Percentiles rank a stretch among this genome's conserved stretches.
phyloP scores from a whole-genome alignment of 1,140 invertebrate species.

The Chymomyza costata region DNA sequence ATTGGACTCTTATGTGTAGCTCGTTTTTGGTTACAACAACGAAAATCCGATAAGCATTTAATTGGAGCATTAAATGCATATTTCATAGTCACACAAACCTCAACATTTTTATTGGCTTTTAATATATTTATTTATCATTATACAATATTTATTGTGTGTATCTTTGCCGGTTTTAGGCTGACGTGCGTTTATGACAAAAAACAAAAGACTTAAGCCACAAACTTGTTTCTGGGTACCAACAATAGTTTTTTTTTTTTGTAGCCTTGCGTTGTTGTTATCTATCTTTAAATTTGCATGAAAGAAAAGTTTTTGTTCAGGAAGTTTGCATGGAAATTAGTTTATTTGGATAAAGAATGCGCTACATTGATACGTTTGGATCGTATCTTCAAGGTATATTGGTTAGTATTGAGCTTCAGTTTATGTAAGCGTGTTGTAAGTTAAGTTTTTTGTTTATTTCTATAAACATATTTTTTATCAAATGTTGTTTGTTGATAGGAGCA shows the following conservation, averaged over 20 bases:
- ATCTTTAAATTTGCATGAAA: slow-evolving; percentile 27
- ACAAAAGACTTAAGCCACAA: slow-evolving; percentile 68
- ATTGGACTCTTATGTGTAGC: slow-evolving; percentile 36
- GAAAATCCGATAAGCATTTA: slow-evolving; percentile 65
- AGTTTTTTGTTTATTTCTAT: too few species aligned
- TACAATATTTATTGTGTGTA: slow-evolving; percentile 44
- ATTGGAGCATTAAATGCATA: slow-evolving; percentile 55
- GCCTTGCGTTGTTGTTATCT: background rate
- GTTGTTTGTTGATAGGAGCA: too few species aligned
- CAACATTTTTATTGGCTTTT: slow-evolving; percentile 37
- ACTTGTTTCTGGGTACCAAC: too few species aligned
- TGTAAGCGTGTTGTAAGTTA: too few species aligned
- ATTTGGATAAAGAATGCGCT: too few species aligned
- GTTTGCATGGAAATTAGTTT: slow-evolving; percentile 11
- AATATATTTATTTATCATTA: slow-evolving; percentile 63
- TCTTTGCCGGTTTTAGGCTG: slow-evolving; percentile 18
- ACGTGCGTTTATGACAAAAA: slow-evolving; percentile 36
- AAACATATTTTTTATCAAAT: too few species aligned
- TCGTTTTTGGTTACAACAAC: slow-evolving; percentile 41
- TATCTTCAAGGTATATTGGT: too few species aligned
- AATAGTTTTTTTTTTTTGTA: slow-evolving; percentile 26
- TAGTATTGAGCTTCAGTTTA: too few species aligned
- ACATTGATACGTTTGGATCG: too few species aligned
- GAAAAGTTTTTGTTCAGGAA: slow-evolving; percentile 39
- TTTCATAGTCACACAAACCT: slow-evolving; percentile 9